Base-by-base conservation (phyloP, 2,113 vertebrate genomes). In the Scomber scombrus region DNA sequence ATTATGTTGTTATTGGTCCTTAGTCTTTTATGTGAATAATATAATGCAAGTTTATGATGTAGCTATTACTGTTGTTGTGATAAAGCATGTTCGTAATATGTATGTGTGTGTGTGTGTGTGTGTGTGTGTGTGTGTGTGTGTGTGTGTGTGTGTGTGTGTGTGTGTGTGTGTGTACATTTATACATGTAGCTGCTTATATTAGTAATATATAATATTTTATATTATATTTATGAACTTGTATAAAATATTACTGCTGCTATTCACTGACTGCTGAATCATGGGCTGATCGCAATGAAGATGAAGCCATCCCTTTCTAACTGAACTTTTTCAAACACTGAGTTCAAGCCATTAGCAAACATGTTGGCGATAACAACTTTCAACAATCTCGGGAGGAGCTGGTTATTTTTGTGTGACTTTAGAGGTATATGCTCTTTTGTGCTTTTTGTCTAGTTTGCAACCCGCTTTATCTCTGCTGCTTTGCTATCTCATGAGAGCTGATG, bases 401-500 rank as follows among this genome's bases (percentile, higher is more conserved):
- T 86, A 75, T 90, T 92, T 88, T 77, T 75, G 54, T 80, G 72
- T 64, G 57, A 80, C 84, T 89, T 78, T 74, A 56, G 68, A 83
- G 75, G 67, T 72, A 73, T 56, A 31, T 49, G 60, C 74, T 82
- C 29, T 60, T 86, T 15, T 66, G 54, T 76, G 77, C 61, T 84
- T 84, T 89, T 69, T 86, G 74, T 89, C 74, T 81, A 34, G 66
- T 84, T 81, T 90, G 81, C 66, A 85, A 70, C 21, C 43, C 50
- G 26, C 77, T 88, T 85, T 84, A 85, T 84, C 81, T 86, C 55
- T 67, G 64, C 75, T 77, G 64, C 74, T 83, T 75, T 89, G 75
- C 76, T 88, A 88, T 91, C 87, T 89, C 86, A 80, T 77, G 85
- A 89, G 88, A 87, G 73, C 56, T 74, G 84, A 85, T 85, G 81